These are phyloP conservation scores for Cephus rjabovi DNA, from an alignment of 2,888 invertebrate genomes.

Conservation along the genomic window DNA sequence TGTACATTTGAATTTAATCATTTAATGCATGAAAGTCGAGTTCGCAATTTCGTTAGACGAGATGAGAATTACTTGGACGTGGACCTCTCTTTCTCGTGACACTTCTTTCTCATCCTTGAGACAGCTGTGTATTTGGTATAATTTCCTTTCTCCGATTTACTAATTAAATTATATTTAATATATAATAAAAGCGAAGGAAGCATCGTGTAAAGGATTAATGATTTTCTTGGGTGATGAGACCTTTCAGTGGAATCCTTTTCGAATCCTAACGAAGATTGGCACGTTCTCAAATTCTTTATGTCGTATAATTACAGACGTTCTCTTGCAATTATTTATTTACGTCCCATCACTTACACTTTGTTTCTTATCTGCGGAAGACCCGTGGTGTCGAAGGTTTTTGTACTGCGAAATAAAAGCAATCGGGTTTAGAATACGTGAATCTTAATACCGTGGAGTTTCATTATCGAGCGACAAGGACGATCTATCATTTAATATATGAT, in stretches of 20 bases:
- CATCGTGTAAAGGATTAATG: neutral
- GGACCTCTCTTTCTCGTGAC: neutral
- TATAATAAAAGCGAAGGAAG: constrained; percentile 30
- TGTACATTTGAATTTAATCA: constrained; percentile 82
- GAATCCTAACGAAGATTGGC: neutral
- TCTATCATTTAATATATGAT: constrained; percentile 44
- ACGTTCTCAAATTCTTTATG: neutral
- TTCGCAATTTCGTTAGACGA: neutral
- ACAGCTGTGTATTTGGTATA: constrained; percentile 29
- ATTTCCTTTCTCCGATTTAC: constrained; percentile 23
- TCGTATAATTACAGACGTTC: neutral
- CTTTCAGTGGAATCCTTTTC: neutral
- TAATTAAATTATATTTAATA: constrained; percentile 48
- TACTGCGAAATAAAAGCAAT: constrained; percentile 18
- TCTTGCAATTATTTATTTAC: neutral
- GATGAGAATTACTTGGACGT: neutral
- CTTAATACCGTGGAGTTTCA: neutral
- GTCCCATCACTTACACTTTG: constrained; percentile 4
- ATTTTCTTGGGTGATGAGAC: neutral
- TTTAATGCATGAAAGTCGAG: neutral
- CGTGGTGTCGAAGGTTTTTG: constrained; percentile 17
- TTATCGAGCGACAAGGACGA: neutral
- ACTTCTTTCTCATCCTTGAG: neutral
- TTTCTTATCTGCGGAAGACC: neutral
- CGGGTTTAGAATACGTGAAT: neutral